These are phyloP conservation scores for Drosophila paramelanica DNA, from an alignment of 2,888 invertebrate species.

Conservation along the genomic window DNA sequence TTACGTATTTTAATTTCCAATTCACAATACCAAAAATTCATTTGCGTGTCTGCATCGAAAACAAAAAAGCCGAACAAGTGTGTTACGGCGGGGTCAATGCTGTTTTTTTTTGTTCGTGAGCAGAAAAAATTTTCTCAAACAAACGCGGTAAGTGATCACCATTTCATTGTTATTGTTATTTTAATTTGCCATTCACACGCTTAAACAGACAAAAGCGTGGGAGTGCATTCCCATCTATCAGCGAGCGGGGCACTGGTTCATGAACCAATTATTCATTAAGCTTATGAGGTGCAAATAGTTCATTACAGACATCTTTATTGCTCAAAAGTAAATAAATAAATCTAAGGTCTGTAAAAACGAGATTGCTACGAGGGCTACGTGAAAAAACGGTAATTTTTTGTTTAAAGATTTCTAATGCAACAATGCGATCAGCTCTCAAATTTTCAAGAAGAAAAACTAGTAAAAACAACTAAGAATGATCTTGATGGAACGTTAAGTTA, in stretches of 20 bases:
- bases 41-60: slow-evolving; percentile 31
- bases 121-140: slow-evolving; percentile 16
- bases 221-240: slow-evolving; percentile 2
- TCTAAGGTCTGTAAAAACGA: background rate
- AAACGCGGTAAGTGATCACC: slow-evolving; percentile 40
- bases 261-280: slow-evolving; percentile 8
- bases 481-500: too few species aligned
- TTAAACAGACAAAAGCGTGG: slow-evolving; percentile 9
- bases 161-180: slow-evolving; percentile 34
- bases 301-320: background rate
- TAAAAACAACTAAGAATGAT: too few species aligned
- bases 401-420: background rate
- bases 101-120: slow-evolving; percentile 23
- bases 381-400: too few species aligned
- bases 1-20: slow-evolving; percentile 39
- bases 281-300: slow-evolving; percentile 1
- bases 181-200: slow-evolving; percentile 35
- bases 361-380: background rate
- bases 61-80: slow-evolving; percentile 33
- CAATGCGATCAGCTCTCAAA: background rate
- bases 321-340: slow-evolving; percentile 7
- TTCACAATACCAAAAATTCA: slow-evolving; percentile 27
- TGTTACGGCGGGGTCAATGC: slow-evolving; percentile 58
- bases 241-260: background rate
- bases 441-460: too few species aligned